These are phyloP conservation scores for Troides aeacus DNA, from an alignment of 2,888 invertebrate species.

Conservation along the genomic window DNA sequence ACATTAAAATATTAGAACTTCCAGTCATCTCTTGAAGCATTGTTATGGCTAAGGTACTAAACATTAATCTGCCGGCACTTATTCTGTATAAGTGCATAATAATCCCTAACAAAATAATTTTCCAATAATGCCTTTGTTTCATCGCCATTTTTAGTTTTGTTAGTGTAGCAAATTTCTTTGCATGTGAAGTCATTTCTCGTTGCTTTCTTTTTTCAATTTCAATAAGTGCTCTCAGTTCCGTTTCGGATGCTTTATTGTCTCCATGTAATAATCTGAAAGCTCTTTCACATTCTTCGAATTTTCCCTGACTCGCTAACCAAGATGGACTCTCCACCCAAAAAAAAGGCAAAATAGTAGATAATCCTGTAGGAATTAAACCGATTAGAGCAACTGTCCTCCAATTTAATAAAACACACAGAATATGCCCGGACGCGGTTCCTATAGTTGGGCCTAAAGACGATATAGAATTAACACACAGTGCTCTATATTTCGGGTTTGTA, in stretches of 20 bases:
- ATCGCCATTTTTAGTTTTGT: conserved; percentile 21
- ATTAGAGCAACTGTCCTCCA: conserved; percentile 40
- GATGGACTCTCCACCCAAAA: conserved; percentile 41
- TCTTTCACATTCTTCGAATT: conserved; percentile 36
- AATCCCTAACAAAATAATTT: conserved; percentile 29
- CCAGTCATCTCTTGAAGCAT: conserved; percentile 38
- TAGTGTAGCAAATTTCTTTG: conserved; percentile 4
- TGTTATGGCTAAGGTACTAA: conserved; percentile 34
- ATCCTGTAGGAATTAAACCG: conserved; percentile 34
- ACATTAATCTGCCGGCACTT: conserved; percentile 32
- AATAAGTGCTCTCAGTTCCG: conserved; percentile 32
- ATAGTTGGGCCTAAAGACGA: conserved; percentile 32
- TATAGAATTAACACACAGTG: conserved; percentile 33
- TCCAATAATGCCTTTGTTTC: conserved; percentile 18
- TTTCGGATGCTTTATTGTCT: conserved; percentile 26
- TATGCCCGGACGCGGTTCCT: conserved; percentile 35
- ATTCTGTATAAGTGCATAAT: conserved; percentile 34
- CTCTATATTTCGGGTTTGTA: conserved; percentile 35
- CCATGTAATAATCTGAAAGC: conserved; percentile 36
- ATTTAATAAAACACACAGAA: conserved; percentile 34
- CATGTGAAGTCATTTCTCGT: conserved; percentile 16
- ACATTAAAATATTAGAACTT: conserved; percentile 32
- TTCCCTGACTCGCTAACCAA: conserved; percentile 42
- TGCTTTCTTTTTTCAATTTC: conserved; percentile 22
- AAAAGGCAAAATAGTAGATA: conserved; percentile 36